Evolutionary conservation across 2,888 invertebrate genomes (phyloP).

Genomic region (Autographa pulchrina): DNA sequence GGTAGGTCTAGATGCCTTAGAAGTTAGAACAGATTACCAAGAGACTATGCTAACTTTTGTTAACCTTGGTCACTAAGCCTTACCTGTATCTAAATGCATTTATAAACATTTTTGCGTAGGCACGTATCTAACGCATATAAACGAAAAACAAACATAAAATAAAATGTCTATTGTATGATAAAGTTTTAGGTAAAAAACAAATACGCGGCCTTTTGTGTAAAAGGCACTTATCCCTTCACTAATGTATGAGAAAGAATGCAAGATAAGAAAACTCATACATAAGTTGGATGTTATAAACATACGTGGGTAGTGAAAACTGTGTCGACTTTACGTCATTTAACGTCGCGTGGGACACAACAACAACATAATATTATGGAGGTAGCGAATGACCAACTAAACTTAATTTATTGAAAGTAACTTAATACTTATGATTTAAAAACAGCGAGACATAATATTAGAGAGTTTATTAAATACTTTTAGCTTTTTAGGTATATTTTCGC

Average conservation of each 20-base stretch:
- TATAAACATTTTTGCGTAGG: conserved; percentile 1
- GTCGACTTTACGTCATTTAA: conserved; percentile 15
- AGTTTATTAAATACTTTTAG: neutral
- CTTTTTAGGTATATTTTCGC: too few relatives aligned
- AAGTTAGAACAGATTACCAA: too few relatives aligned
- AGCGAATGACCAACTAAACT: neutral
- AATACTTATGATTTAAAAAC: neutral
- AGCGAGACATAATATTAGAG: neutral
- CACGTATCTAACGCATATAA: neutral
- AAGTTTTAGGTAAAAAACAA: neutral
- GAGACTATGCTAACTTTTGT: neutral
- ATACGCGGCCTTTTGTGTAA: neutral
- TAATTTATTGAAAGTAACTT: neutral
- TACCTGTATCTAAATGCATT: neutral
- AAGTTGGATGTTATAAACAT: neutral
- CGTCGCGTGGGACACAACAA: conserved; percentile 2
- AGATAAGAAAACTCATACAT: conserved; percentile 7
- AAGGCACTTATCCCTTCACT: neutral
- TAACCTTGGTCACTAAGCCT: neutral
- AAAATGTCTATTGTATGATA: neutral
- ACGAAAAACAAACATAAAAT: neutral
- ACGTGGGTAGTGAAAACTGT: conserved; percentile 29
- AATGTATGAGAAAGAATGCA: conserved; percentile 7
- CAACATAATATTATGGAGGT: neutral
- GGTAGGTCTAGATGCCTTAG: too few relatives aligned